phyloP scores from a whole-genome alignment of 2,888 invertebrate species.

The Callinectes sapidus region DNA sequence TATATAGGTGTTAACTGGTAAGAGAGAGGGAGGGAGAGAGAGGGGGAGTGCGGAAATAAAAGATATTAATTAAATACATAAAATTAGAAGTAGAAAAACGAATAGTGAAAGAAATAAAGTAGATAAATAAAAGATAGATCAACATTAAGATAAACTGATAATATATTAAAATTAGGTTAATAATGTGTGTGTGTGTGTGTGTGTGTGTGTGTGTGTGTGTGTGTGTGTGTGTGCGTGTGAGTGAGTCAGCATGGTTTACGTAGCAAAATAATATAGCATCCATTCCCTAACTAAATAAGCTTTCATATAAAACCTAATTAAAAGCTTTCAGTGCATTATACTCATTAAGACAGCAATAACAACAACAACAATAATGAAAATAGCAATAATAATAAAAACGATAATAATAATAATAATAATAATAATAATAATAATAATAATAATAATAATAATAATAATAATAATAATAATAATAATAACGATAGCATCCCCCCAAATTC shows the following conservation, averaged over 20 bases:
- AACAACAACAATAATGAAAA: no score
- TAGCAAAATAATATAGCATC: not conserved
- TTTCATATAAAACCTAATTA: not conserved
- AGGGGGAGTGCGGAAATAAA: not conserved
- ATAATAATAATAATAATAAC: no score
- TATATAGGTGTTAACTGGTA: not conserved
- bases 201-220: not conserved
- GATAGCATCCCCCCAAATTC: not conserved
- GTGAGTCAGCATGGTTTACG: not conserved
- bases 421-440: no score
- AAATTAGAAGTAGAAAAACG: no score
- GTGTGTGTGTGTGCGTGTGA: not conserved
- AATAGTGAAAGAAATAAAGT: no score
- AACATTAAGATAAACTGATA: not conserved
- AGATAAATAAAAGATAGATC: not conserved
- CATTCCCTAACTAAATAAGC: not conserved
- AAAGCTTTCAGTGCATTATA: not conserved
- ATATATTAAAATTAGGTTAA: no score
- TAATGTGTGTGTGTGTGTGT: not conserved
- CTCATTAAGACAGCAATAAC: not conserved
- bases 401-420: no score
- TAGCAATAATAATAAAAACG: no score
- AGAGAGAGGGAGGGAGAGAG: not conserved
- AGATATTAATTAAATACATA: not conserved
- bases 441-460: no score